phyloP scores from a whole-genome alignment of 2,113 vertebrate species.

The Zonotrichia leucophrys region DNA sequence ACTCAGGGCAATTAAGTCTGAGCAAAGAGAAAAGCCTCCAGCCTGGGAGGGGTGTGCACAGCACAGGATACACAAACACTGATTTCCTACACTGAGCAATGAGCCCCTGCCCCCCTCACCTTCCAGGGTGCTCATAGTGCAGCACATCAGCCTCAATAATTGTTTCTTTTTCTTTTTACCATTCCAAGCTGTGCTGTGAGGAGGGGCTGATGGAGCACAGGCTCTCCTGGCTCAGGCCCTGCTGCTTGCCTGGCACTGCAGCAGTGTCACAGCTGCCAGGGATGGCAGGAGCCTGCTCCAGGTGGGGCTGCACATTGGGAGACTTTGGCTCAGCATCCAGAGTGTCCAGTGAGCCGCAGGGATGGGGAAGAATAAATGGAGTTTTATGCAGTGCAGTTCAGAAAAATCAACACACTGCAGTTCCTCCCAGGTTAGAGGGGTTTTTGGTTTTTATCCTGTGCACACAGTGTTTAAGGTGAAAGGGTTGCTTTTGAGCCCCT shows the following conservation, averaged over 20 bases:
- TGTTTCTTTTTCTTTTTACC: accelerated
- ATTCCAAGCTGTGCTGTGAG: neutral
- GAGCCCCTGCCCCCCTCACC: neutral
- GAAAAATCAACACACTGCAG: neutral
- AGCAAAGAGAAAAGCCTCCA: neutral
- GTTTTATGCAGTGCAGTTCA: neutral
- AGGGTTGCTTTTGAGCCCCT: neutral
- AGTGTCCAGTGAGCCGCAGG: neutral
- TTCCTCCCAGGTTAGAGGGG: neutral
- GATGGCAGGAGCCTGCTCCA: neutral
- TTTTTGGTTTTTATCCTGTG: accelerated
- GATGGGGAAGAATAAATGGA: neutral
- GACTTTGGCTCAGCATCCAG: neutral
- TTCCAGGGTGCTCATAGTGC: neutral
- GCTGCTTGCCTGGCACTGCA: neutral
- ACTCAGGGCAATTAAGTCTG: neutral
- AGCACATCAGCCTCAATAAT: neutral
- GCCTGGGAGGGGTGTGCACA: neutral
- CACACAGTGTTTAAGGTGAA: neutral
- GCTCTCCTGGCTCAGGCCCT: neutral
- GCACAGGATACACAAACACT: neutral
- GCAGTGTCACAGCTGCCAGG: neutral
- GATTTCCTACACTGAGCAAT: neutral
- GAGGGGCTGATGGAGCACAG: neutral
- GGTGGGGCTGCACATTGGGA: neutral